phyloP scores from a whole-genome alignment of 2,113 vertebrate genomes.

The Ibidorhyncha struthersii region DNA sequence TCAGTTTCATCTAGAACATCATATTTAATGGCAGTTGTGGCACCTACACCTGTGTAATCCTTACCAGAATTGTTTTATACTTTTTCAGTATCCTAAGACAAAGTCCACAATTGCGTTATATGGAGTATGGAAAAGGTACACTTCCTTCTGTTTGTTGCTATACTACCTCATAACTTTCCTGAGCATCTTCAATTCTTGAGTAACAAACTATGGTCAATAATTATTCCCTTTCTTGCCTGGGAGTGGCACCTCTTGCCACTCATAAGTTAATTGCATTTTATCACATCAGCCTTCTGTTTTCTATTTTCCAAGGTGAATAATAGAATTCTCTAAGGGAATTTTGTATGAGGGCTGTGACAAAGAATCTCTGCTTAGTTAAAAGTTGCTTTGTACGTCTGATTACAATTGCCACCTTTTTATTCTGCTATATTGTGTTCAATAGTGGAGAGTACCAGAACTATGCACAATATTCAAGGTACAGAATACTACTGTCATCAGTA shows the following conservation, averaged over 20 bases:
- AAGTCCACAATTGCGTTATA: neutral
- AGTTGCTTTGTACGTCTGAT: neutral
- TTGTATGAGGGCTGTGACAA: neutral
- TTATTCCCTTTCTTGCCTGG: neutral
- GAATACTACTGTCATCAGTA: neutral
- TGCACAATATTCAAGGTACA: neutral
- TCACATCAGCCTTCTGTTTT: neutral
- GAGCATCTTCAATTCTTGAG: neutral
- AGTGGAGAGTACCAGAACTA: neutral
- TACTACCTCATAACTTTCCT: neutral
- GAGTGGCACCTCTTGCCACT: neutral
- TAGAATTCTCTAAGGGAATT: neutral
- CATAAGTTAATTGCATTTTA: neutral
- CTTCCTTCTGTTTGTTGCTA: neutral
- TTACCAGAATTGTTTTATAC: neutral
- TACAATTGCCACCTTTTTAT: neutral
- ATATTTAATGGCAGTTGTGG: neutral
- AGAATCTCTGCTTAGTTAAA: neutral
- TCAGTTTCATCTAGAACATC: neutral
- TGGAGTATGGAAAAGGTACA: neutral
- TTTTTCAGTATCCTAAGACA: neutral
- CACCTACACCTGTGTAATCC: neutral
- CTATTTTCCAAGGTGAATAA: neutral
- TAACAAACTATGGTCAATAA: neutral
- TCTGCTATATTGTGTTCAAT: neutral